Evolutionary conservation across 2,113 vertebrate species (phyloP).

Genomic region (Progne subis): DNA sequence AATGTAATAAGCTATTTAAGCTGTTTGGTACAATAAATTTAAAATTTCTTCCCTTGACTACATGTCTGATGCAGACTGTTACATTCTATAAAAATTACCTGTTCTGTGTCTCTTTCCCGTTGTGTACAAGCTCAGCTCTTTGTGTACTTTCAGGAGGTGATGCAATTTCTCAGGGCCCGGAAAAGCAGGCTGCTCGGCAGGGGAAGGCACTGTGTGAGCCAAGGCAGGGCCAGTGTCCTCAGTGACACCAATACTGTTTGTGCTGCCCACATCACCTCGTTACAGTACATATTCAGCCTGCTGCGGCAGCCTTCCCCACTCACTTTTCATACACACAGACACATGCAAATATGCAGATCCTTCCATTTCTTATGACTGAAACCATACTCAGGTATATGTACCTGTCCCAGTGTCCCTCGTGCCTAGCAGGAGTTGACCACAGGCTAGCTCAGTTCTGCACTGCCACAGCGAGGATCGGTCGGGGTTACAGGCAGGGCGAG

Average conservation of each 20-base stretch:
- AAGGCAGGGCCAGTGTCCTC: background rate
- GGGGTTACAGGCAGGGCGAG: too few species aligned
- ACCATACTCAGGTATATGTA: rapidly evolving
- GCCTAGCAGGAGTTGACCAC: too few species aligned
- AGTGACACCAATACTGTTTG: background rate
- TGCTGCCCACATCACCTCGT: background rate
- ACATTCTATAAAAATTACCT: background rate
- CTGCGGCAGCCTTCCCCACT: background rate
- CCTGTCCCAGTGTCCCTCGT: too few species aligned
- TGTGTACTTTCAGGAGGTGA: background rate
- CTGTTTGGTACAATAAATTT: background rate
- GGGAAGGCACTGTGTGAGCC: background rate
- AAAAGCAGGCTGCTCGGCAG: background rate
- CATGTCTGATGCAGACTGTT: background rate
- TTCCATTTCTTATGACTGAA: background rate
- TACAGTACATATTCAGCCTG: background rate
- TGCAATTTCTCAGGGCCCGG: background rate
- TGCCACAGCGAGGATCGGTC: too few species aligned
- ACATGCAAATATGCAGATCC: rapidly evolving
- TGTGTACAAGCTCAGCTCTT: background rate
- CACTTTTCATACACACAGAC: background rate
- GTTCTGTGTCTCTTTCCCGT: background rate
- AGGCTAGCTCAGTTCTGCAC: too few species aligned
- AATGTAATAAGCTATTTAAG: background rate
- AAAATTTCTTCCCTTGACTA: background rate